Base-by-base conservation (phyloP, 2,113 vertebrate genomes). In the Mesocricetus auratus region DNA sequence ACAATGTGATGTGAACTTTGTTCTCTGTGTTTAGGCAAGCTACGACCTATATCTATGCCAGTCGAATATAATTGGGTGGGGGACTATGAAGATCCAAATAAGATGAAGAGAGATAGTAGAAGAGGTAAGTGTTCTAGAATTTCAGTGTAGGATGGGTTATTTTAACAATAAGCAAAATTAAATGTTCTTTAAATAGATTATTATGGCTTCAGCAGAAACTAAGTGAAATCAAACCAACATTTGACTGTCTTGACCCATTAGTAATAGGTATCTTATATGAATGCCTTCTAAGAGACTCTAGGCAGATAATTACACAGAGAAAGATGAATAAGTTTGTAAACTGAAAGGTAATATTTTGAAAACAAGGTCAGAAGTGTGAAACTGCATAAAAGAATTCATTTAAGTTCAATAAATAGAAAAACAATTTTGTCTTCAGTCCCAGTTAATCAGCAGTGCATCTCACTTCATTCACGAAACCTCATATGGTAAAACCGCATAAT, bases 61-160 rank as follows among this genome's bases (percentile, higher is more conserved):
- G 99, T 99, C 98, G 99, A 99, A 98, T 99, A 99, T 99, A 99
- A 99, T 98, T 99, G 99, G 99, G 99, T 99, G 98, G 99, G 99
- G 98, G 99, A 99, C 98, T 99, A 99, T 98, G 99, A 99, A 99
- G 99, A 99, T 98, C 99, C 99, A 97, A 99, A 98, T 98, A 99
- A 99, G 99, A 98, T 99, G 98, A 99, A 99, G 98, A 99, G 99
- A 99, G 99, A 99, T 97, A 99, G 99, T 98, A 99, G 99, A 98
- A 99, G 99, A 99, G 99, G 99, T 99, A 99, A 99, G 99, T 99
- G 93, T 97, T 97, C 90, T 97, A 94, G 95, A 97, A 97, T 96
- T 96, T 97, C 95, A 98, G 97, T 97, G 97, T 97, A 97, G 97
- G 97, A 78, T 97, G 97, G 95, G 96, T 96, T 97, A 82, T 97